Evolutionary conservation across 2,888 invertebrate genomes (phyloP), one percentile per base, ranked within the genome.

Genomic region (Asteroscopus sphinx): DNA sequence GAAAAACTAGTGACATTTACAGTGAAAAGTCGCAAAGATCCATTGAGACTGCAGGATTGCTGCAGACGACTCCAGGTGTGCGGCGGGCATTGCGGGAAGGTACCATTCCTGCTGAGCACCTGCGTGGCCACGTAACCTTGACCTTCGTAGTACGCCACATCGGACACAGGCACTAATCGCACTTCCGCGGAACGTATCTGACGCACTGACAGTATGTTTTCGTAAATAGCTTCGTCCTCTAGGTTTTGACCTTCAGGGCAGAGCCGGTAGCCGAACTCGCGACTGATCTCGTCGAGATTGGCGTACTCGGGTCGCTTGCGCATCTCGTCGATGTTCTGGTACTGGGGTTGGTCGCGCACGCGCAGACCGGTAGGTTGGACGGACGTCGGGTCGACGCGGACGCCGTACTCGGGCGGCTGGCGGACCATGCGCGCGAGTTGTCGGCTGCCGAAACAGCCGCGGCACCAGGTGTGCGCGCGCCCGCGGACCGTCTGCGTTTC

Each of bases 221-320:
- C 94, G 71, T 94, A 94, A 48, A 94, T 94, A 37, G 94, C 94
- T 68, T 94, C 94, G 63, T 94, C 94, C 70, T 94, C 94, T 59
- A 94, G 78, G 73, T 94, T 94, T 77, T 94, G 94, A 57, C 94
- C 94, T 83, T 94, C 94, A 25, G 94, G 94, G 56, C 94, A 94
- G 59, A 94, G 79, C 8, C 94, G 89, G 77, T 94, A 94, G 52
- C 94, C 94, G 82, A 91, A 94, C 85, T 94, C 93, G 76, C 93
- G 91, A 67, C 93, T 94, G 61, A 94, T 94, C 77, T 94, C 94
- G 61, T 94, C 94, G 12, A 94, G 80, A 69, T 94, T 93, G 26
- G 94, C 93, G 85, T 93, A 94, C 80, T 94, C 94, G 37, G 94
- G 94, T 15, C 88, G 91, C 80, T 93, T 92, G 69, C 92, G 90